A percentile compares a stretch with the other conserved stretches of the same genome.
phyloP scores from a whole-genome alignment of 2,888 invertebrate species.

The Philonicus albiceps region DNA sequence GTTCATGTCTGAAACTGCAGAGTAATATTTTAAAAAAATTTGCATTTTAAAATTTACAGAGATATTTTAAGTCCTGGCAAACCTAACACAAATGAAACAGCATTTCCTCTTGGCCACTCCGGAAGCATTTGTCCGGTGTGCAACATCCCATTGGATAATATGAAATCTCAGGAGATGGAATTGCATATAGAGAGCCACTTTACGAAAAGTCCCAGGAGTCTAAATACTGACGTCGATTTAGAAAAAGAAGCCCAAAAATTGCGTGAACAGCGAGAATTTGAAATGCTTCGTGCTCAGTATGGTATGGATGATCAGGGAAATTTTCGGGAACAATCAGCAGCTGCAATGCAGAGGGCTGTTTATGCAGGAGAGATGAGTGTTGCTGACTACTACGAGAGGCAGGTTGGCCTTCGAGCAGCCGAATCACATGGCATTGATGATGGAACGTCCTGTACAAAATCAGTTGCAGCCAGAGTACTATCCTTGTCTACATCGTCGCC shows the following conservation, averaged over 20 bases:
- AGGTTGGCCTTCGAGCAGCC: conserved; percentile 77
- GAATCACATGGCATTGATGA: conserved; percentile 83
- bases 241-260: conserved; percentile 75
- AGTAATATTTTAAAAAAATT: neutral
- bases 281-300: conserved; percentile 81
- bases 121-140: conserved; percentile 65
- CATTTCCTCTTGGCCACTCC: conserved; percentile 52
- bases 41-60: conserved; percentile 52
- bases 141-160: conserved; percentile 62
- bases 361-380: conserved; percentile 86
- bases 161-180: conserved; percentile 66
- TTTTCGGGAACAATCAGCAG: conserved; percentile 76
- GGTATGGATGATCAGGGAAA: conserved; percentile 90
- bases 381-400: conserved; percentile 84
- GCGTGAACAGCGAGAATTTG: conserved; percentile 82
- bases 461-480: conserved; percentile 54
- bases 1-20: no score
- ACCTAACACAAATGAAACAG: conserved; percentile 52
- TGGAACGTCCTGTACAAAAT: conserved; percentile 81
- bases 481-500: conserved; percentile 52
- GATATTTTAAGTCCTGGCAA: conserved; percentile 56
- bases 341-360: conserved; percentile 82
- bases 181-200: conserved; percentile 86
- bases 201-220: conserved; percentile 56
- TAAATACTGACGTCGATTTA: conserved; percentile 54